Evolutionary conservation across 1,140 invertebrate species (phyloP), one percentile per base, ranked within the genome.

Genomic region (Calliopsis andreniformis): DNA sequence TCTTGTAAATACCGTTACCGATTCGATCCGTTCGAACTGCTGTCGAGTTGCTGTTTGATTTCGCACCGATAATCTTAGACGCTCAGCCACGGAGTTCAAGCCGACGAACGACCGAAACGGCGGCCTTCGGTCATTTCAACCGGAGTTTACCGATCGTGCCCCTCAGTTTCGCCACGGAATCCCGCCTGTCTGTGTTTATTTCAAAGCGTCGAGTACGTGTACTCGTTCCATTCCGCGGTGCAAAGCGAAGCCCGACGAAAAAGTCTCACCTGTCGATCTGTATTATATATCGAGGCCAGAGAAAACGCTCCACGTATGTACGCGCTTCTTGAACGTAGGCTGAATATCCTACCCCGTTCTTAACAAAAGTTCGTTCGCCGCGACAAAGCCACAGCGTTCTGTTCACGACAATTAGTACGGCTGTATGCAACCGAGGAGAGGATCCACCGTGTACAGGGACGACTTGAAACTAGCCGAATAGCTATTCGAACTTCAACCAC

Each of bases 1-100:
- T n/a, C 30, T 82, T 89, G 87, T 89, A 88, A 88, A 89, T 89
- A 85, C 68, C 76, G 79, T 86, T 84, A 86, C 53, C n/a, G n/a
- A 86, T 76, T 79, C 76, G 67, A 81, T 79, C 70, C 55, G 76
- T 81, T 83, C 71, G 71, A 82, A 68, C 73, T 70, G 76, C 78
- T 87, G 79, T 85, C 75, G 78, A 59, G 58, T 77, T 68, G 71
- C 76, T 67, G 53, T 86, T 55, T 79, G 58, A 85, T 78, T 49
- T 73, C 76, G 66, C 75, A 82, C 56, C 79, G 58, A 61, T 64
- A 47, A 80, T 42, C 62, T 79, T 58, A 42, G 45, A 70, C 51
- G 28, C 20, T 32, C n/a, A n/a, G n/a, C n/a, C n/a, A 79, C 47
- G 53, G 51, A 78, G 35, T 30, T 58, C 47, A 68, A 30, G 25